A percentile compares a stretch with the other conserved stretches of the same genome.
Evolutionary conservation across 2,797 vertebrate genomes (phyloP).

Genomic region (Myotis daubentonii): DNA sequence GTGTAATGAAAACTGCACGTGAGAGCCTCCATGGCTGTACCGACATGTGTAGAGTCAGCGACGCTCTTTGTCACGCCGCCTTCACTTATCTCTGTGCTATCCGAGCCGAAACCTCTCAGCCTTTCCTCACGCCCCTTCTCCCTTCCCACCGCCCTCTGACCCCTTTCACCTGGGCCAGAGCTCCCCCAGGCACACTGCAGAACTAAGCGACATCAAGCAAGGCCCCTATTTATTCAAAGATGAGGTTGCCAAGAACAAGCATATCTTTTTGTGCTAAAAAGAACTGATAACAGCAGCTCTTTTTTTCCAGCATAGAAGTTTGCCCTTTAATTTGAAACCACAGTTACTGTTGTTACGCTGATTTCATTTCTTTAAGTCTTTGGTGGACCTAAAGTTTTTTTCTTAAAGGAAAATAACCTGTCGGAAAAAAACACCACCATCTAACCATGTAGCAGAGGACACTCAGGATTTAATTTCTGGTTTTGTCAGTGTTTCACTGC

Average conservation of each 20-base stretch:
- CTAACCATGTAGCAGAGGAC: neutral
- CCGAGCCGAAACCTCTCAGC: fast-evolving
- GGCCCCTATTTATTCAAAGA: neutral
- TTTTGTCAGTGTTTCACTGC: neutral
- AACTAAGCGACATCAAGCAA: neutral
- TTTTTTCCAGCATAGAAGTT: neutral
- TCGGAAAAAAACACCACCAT: neutral
- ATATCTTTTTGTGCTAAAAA: neutral
- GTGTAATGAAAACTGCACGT: neutral
- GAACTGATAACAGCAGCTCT: neutral
- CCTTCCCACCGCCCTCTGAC: neutral
- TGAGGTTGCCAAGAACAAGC: neutral
- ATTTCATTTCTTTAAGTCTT: constrained; percentile 37
- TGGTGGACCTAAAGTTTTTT: neutral
- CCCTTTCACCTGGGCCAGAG: neutral
- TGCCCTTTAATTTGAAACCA: constrained; percentile 15
- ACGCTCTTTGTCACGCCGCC: neutral
- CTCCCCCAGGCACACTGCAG: neutral
- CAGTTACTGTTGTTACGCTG: neutral
- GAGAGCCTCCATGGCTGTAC: neutral
- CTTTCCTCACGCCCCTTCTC: neutral
- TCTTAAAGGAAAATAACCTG: constrained; percentile 37
- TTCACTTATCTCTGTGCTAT: neutral
- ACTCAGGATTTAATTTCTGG: neutral
- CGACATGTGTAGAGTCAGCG: neutral